Conservation (phyloP, 2,888 invertebrate species). For the Xestia c-nigrum region DNA sequence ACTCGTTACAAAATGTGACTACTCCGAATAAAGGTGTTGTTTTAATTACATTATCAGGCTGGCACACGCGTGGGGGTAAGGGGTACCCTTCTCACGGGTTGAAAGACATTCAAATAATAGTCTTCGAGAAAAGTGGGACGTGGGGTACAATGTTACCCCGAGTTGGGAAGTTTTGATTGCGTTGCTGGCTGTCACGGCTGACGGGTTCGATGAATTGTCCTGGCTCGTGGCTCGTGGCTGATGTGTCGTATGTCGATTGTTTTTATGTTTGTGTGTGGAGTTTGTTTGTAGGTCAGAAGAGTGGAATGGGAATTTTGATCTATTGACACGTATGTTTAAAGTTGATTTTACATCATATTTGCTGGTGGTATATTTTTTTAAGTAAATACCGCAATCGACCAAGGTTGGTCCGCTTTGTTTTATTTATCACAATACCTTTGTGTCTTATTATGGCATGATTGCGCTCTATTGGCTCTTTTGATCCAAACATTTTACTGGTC, state of each 20-base stretch:
- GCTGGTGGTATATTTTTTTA: not conserved
- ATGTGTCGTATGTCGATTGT: conserved; percentile 69
- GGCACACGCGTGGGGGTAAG: conserved; percentile 84
- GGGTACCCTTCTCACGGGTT: conserved; percentile 88
- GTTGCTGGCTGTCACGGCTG: conserved; percentile 84
- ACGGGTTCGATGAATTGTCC: conserved; percentile 83
- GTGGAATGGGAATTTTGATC: not conserved
- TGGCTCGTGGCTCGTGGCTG: conserved; percentile 50
- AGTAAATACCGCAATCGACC: not conserved
- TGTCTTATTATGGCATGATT: not conserved
- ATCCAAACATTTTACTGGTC: not conserved
- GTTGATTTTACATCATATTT: not conserved
- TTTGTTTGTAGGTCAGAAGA: conserved; percentile 54
- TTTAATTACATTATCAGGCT: conserved; percentile 90
- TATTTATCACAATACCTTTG: not conserved
- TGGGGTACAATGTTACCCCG: conserved; percentile 70
- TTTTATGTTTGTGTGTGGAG: conserved; percentile 66
- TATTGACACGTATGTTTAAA: conserved; percentile 1
- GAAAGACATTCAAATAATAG: conserved; percentile 90
- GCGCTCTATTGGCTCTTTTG: not conserved
- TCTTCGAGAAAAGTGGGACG: conserved; percentile 83
- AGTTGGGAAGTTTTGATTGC: conserved; percentile 86
- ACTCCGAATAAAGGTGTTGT: conserved; percentile 89
- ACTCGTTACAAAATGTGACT: conserved; percentile 82
- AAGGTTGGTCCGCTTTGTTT: not conserved